Base-by-base conservation (phyloP, 2,888 invertebrate genomes). In the Heliconius erato region DNA sequence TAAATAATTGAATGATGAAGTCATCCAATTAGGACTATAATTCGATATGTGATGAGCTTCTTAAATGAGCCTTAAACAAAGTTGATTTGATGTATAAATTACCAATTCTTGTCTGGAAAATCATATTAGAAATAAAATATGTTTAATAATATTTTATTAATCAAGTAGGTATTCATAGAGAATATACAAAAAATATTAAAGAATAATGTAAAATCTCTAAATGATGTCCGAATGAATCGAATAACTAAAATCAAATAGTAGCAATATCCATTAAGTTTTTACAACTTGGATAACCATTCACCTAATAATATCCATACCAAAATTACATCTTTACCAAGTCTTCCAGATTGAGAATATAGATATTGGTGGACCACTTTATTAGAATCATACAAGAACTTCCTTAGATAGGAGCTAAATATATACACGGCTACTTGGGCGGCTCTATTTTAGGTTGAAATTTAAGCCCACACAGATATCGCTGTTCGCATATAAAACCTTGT, bases 21-120 rank as follows among this genome's bases (percentile, higher is more conserved):
- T 86, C 86, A 86, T 86, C 84, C 80, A 83, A 86, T 86, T 86
- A 85, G 78, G 40, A 78, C 67, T 74, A 80, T 79, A 81, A 85
- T 83, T 78, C 40, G 76, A 76, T 74, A 49, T 26, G n/a, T 26
- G 23, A 74, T 74, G 23, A 59, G 54, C 74, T 35, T 54, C 35
- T 76, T 35, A 76, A 76, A 76, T 76, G 23, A 76, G 32, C 59
- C 7, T 59, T 76, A 35, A 59, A 49, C 14, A 59, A 59, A 14
- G 35, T 59, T 35, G 23, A 23, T 19, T 9, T 23, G 23, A 7
- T 54, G 54, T 23, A 54, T 54, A 54, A 54, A 23, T 54, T 7
- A 23, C 3, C 54, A 23, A 54, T 54, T 54, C 23, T 54, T 54
- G 54, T 54, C 54, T 54, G 7, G 54, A 54, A 54, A 54, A 54